Evolutionary conservation across 2,888 invertebrate species (phyloP).

Genomic region (Drosophila monieri): DNA sequence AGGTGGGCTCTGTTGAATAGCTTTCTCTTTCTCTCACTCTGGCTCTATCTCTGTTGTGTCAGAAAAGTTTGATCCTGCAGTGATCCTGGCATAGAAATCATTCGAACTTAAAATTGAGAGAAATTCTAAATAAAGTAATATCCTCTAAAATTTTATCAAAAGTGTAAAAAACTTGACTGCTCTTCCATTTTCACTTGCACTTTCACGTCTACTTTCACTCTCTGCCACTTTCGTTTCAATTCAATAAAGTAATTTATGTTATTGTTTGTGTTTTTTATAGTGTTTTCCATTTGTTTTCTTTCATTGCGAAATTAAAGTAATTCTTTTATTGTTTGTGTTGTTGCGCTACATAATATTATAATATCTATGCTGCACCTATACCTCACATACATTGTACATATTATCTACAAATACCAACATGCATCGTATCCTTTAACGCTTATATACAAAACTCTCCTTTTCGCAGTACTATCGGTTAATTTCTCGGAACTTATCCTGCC

Average conservation of each 20-base stretch:
- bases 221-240: constrained; percentile 27
- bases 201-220: constrained; percentile 9
- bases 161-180: constrained; percentile 61
- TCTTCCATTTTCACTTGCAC: constrained; percentile 7
- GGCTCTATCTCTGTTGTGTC: background rate
- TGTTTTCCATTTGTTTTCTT: constrained; percentile 38
- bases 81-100: constrained; percentile 32
- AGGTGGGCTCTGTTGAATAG: constrained; percentile 66
- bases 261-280: constrained; percentile 54
- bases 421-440: constrained; percentile 36
- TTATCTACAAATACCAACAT: constrained; percentile 44
- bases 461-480: constrained; percentile 25
- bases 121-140: constrained; percentile 55
- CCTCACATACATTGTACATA: constrained; percentile 54
- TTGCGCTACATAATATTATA: constrained; percentile 62
- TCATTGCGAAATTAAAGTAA: constrained; percentile 74
- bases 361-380: constrained; percentile 61
- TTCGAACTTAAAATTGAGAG: constrained; percentile 24
- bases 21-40: constrained; percentile 25
- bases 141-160: constrained; percentile 77
- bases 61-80: constrained; percentile 40
- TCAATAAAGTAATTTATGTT: constrained; percentile 76
- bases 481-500: constrained; percentile 5
- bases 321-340: constrained; percentile 68
- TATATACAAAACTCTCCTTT: constrained; percentile 39